Percentiles rank a stretch among this genome's conserved stretches.
Conservation (phyloP, 2,888 invertebrate species). For the Polyploca ridens region DNA sequence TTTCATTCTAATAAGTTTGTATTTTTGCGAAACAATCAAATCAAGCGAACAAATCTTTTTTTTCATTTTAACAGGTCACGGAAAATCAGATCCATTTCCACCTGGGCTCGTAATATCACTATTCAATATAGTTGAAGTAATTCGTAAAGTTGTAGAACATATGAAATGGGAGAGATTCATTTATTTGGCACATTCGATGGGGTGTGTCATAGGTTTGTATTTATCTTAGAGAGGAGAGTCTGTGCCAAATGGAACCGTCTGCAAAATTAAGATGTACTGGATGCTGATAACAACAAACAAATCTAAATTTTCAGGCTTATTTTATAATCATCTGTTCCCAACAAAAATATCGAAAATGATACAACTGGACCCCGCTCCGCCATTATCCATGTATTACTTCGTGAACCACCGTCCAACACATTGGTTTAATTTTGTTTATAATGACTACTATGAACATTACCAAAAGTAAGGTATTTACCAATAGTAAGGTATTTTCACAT, state of each 20-base stretch:
- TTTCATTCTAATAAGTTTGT: not conserved
- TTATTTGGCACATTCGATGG: slow-evolving; percentile 58
- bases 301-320: slow-evolving; percentile 47
- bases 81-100: slow-evolving; percentile 81
- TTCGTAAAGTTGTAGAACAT: slow-evolving; percentile 42
- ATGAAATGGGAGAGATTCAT: slow-evolving; percentile 54
- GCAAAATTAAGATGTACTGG: not conserved
- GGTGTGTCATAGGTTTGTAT: slow-evolving; percentile 45
- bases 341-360: slow-evolving; percentile 76
- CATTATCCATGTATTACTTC: slow-evolving; percentile 45
- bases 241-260: slow-evolving; percentile 4
- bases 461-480: slow-evolving; percentile 46
- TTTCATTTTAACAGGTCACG: slow-evolving; percentile 67
- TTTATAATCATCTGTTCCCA: slow-evolving; percentile 71
- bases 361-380: slow-evolving; percentile 54
- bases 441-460: slow-evolving; percentile 54
- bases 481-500: slow-evolving; percentile 13
- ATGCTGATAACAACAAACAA: not conserved
- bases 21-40: not conserved
- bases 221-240: too few relatives aligned
- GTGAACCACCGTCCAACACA: slow-evolving; percentile 28
- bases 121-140: slow-evolving; percentile 31
- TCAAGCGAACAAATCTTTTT: too few relatives aligned
- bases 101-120: slow-evolving; percentile 40
- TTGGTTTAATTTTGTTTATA: slow-evolving; percentile 49